Conservation (phyloP, 2,888 invertebrate species). For the Nomada fucata region DNA sequence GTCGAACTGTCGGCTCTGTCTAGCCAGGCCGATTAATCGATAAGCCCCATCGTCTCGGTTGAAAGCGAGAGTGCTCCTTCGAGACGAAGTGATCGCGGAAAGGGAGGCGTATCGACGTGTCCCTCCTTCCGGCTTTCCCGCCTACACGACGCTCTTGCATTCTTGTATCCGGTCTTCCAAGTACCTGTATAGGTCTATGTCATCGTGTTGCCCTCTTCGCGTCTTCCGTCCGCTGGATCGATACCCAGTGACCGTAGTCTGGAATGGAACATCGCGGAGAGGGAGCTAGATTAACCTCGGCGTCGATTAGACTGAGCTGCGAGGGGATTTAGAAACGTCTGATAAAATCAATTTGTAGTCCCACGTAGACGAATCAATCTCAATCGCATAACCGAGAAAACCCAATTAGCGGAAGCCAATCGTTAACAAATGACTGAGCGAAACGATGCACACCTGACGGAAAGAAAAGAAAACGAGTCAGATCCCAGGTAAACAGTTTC, state of each 20-base stretch:
- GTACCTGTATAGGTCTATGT: constrained; percentile 41
- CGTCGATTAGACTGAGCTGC: background rate
- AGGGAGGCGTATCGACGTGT: constrained; percentile 59
- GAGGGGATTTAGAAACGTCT: background rate
- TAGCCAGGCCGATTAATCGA: constrained; percentile 67
- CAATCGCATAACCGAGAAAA: no score
- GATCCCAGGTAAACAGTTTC: background rate
- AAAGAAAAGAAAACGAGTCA: background rate
- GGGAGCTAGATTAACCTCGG: background rate
- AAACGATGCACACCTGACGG: background rate
- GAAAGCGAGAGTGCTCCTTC: constrained; percentile 70
- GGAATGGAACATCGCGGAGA: background rate
- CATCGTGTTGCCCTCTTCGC: constrained; percentile 60
- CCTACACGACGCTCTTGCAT: constrained; percentile 37
- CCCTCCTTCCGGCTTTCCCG: constrained; percentile 50
- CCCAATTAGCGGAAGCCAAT: no score
- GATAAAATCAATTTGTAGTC: background rate
- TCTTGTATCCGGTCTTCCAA: constrained; percentile 52
- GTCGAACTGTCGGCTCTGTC: constrained; percentile 31
- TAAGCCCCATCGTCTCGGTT: constrained; percentile 51
- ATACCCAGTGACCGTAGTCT: constrained; percentile 1
- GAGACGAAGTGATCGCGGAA: constrained; percentile 59
- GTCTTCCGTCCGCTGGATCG: constrained; percentile 31
- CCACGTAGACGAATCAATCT: no score
- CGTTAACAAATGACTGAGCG: no score